phyloP scores from a whole-genome alignment of 2,888 invertebrate genomes.

The Brenthis ino region DNA sequence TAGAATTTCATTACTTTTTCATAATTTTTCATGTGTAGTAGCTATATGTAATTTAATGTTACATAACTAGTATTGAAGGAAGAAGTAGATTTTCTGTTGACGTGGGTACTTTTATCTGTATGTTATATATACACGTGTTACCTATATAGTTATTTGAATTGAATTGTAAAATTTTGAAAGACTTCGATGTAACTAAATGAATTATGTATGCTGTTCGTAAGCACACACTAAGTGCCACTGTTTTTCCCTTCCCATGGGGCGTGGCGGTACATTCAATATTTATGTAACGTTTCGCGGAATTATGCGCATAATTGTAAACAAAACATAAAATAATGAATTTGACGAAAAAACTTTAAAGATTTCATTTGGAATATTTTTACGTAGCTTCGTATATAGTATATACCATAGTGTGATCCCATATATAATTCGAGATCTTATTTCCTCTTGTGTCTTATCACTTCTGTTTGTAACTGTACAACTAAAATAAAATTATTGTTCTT shows the following conservation, averaged over 20 bases:
- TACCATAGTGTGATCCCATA: too few species aligned
- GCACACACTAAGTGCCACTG: slow-evolving; percentile 66
- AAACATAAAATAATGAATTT: slow-evolving; percentile 6
- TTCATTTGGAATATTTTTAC: too few species aligned
- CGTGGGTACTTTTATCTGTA: background rate
- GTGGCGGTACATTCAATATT: slow-evolving; percentile 46
- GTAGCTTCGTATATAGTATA: too few species aligned
- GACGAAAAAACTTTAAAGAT: too few species aligned
- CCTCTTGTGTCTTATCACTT: too few species aligned
- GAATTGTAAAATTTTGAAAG: slow-evolving; percentile 5
- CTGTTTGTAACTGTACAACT: too few species aligned
- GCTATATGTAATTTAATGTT: too few species aligned
- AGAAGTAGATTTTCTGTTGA: background rate
- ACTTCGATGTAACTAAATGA: slow-evolving; percentile 48
- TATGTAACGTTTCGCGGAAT: slow-evolving; percentile 35
- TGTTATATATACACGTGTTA: background rate
- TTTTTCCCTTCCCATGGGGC: slow-evolving; percentile 52
- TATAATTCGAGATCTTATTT: too few species aligned
- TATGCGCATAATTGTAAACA: slow-evolving; percentile 28
- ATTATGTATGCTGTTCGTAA: slow-evolving; percentile 61
- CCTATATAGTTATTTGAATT: background rate
- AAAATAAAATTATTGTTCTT: too few species aligned
- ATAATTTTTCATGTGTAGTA: too few species aligned
- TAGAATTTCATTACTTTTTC: too few species aligned
- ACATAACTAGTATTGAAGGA: too few species aligned